Base-by-base conservation (phyloP, 2,888 invertebrate species). In the Microctonus aethiopoides region DNA sequence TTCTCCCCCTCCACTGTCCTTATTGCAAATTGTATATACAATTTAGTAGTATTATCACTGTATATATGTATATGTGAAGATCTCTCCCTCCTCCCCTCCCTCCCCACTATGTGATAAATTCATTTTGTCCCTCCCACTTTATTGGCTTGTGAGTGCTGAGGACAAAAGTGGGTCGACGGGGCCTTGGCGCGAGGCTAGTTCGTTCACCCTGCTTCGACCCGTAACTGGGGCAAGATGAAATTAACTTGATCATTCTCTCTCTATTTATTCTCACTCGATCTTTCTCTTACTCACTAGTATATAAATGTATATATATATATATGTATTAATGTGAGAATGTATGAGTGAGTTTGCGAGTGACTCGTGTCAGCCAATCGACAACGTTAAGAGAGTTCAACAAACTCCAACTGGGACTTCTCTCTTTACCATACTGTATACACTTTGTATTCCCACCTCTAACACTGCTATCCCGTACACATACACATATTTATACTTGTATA, bases 211-310 rank as follows among this genome's bases (percentile, higher is more conserved):
- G 83, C 83, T 84, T n/a, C 84, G 84, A 84, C 84, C 85, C 85
- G 88, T 89, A 90, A 89, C 89, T 90, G 88, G 90, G 90, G 89
- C 90, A 89, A 89, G 89, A 89, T 90, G 89, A 89, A 90, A 89
- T 89, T 89, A 89, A 88, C 89, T 88, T n/a, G 84, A 86, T 74
- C 74, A 64, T 70, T 41, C 70, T 65, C 74, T 57, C 62, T 68
- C 75, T 67, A 71, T 36, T 73, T 46, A 51, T 41, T 70, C 29
- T 67, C 70, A 39, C 66, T 57, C 71, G 63, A 41, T 74, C 76
- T 67, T 74, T 70, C 75, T 72, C 67, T 71, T 74, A 11, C 57
- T 46, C 34, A 29, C 7, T 29, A 5, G 3, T 29, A 64, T n/a
- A 63, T 63, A 60, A 22, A 24, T 24, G 29, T 32, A 39, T 20